These are phyloP conservation scores for Neofelis nebulosa DNA, from an alignment of 2,113 vertebrate species.

Conservation along the genomic window DNA sequence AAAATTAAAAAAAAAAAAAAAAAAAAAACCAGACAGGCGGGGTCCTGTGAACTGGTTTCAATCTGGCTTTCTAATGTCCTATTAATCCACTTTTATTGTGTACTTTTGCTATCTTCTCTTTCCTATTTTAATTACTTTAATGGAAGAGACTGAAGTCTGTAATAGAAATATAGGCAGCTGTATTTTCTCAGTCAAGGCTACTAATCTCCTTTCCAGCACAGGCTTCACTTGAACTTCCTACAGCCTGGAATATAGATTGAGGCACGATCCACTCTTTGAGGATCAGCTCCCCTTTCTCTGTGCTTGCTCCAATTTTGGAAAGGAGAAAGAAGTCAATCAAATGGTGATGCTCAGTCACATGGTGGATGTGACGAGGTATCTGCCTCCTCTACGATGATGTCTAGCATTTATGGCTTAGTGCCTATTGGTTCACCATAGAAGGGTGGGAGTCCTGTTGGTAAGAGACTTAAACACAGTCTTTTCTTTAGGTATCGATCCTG, in stretches of 20 bases:
- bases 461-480: background rate
- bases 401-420: background rate
- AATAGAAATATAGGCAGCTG: background rate
- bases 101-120: background rate
- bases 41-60: too few relatives aligned
- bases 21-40: rapidly evolving
- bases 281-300: background rate
- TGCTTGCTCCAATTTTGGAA: background rate
- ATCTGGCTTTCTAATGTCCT: background rate
- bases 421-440: rapidly evolving
- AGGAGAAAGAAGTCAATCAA: background rate
- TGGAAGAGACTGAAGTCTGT: background rate
- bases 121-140: background rate
- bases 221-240: background rate
- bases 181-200: background rate
- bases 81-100: background rate
- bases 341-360: background rate
- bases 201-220: background rate
- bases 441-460: rapidly evolving
- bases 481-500: background rate
- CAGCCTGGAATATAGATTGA: background rate
- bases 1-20: too few relatives aligned
- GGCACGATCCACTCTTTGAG: background rate
- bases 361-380: background rate
- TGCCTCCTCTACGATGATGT: background rate